Evolutionary conservation across 1,140 invertebrate species (phyloP), one percentile per base, ranked within the genome.

Genomic region (Drosophila rufa): DNA sequence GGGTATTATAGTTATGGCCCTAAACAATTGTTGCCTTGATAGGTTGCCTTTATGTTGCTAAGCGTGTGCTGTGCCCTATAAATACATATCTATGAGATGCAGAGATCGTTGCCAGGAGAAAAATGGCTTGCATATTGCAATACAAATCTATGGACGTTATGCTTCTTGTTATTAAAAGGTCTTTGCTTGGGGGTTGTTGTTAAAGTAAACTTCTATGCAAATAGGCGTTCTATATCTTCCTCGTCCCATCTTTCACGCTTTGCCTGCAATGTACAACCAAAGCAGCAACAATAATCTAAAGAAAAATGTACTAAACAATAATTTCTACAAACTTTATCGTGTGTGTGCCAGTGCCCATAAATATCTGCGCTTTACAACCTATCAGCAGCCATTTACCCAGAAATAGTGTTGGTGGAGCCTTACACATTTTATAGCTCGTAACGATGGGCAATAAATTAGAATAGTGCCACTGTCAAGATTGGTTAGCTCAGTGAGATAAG

Each of bases 381-480:
- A 55, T 36, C 51, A 15, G 19, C 12, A 19, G 14, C 3, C 6
- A 55, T 55, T 55, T 55, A 38, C 33, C 17, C 17, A 50, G 19
- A 53, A 38, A 38, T 36, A 3, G 27, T 15, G 22, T 9, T 55
- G 33, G 9, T 12, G 15, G 1, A 38, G 15, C 17, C 33, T 27
- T 55, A 17, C 47, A 36, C 15, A 17, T 55, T 61, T 25, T n/a
- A 12, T 51, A n/a, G 22, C 19, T 17, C 4, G 8, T 11, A 60
- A 25, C 27, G 14, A 55, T 15, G 53, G 14, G 5, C 19, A n/a
- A 40, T 56, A 62, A 56, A 62, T 56, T 55, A 22, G 19, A 57
- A 30, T 57, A 57, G 12, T 17, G 30, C 30, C 9, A 17, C 19
- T 61, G 33, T 27, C 33, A 11, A 57, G 33, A 64, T 42, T 62